Percentiles rank a stretch among this genome's conserved stretches.
These are phyloP conservation scores for Aleadryas rufinucha DNA, from an alignment of 2,113 vertebrate species.

Conservation along the genomic window DNA sequence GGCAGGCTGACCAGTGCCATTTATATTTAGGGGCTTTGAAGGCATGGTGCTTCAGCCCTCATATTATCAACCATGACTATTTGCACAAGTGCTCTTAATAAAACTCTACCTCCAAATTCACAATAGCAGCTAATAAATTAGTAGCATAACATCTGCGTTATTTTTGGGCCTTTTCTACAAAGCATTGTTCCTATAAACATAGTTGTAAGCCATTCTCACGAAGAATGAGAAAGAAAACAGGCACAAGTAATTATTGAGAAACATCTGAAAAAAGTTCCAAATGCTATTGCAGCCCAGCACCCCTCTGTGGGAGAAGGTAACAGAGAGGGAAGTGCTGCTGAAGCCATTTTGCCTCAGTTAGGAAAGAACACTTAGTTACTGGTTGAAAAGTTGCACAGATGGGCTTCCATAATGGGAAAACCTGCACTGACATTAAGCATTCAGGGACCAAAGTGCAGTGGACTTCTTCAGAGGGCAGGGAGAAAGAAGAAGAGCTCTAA, in stretches of 20 bases:
- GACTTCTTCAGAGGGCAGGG: not conserved
- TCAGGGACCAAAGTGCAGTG: not conserved
- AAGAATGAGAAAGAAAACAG: constrained; percentile 10
- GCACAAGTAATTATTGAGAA: not conserved
- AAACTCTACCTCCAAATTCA: not conserved
- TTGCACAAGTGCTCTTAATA: constrained; percentile 31
- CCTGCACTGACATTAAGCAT: not conserved
- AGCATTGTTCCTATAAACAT: not conserved
- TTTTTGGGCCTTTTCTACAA: not conserved
- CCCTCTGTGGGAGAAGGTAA: constrained; percentile 17
- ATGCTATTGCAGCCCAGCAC: not conserved
- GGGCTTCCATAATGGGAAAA: not conserved
- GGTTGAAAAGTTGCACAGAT: not conserved
- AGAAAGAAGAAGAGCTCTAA: not conserved
- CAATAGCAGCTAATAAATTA: constrained; percentile 32
- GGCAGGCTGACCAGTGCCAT: not conserved
- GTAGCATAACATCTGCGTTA: not conserved
- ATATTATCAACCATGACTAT: not conserved
- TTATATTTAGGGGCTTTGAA: not conserved
- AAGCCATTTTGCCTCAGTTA: not conserved
- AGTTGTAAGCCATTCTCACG: not conserved
- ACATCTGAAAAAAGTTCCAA: not conserved
- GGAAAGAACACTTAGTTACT: not conserved
- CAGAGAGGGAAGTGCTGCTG: not conserved
- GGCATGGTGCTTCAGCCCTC: not conserved